phyloP scores from a whole-genome alignment of 2,888 invertebrate species.

The Drosophila meridiana region DNA sequence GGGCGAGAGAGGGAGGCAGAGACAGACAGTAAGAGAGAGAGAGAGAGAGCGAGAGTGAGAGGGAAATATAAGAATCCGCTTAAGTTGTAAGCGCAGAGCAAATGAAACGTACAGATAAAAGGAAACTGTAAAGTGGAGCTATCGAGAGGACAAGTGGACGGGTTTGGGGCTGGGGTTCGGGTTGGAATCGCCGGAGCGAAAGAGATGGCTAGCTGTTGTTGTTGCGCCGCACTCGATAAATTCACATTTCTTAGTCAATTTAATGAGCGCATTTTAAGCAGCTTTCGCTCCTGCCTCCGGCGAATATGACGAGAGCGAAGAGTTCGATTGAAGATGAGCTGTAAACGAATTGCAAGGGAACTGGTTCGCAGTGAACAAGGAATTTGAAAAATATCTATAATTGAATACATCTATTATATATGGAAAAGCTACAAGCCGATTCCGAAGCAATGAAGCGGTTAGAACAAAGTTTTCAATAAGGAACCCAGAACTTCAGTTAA shows the following conservation, averaged over 20 bases:
- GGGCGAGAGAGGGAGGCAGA: not conserved
- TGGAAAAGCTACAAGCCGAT: not conserved
- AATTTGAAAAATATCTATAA: not conserved
- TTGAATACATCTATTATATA: not conserved
- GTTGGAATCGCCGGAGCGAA: not conserved
- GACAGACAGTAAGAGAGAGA: not conserved
- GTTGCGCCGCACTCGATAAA: conserved; percentile 14
- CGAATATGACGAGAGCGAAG: not conserved
- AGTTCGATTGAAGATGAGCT: not conserved
- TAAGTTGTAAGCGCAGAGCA: conserved; percentile 62
- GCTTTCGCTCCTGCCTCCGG: conserved; percentile 17
- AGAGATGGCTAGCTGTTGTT: not conserved
- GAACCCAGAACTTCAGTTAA: not conserved
- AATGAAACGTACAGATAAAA: conserved; percentile 52
- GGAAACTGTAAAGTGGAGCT: conserved; percentile 33
- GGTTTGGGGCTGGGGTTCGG: not conserved
- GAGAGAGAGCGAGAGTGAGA: not conserved
- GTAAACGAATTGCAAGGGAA: not conserved
- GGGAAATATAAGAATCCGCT: conserved; percentile 59
- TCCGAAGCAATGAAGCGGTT: not conserved
- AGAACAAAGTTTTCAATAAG: not conserved
- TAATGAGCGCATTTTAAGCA: conserved; percentile 57
- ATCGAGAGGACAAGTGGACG: not conserved
- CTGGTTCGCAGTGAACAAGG: not conserved
- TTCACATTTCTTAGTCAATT: conserved; percentile 33